phyloP scores from a whole-genome alignment of 2,888 invertebrate species.

The Coleophora flavipennella region DNA sequence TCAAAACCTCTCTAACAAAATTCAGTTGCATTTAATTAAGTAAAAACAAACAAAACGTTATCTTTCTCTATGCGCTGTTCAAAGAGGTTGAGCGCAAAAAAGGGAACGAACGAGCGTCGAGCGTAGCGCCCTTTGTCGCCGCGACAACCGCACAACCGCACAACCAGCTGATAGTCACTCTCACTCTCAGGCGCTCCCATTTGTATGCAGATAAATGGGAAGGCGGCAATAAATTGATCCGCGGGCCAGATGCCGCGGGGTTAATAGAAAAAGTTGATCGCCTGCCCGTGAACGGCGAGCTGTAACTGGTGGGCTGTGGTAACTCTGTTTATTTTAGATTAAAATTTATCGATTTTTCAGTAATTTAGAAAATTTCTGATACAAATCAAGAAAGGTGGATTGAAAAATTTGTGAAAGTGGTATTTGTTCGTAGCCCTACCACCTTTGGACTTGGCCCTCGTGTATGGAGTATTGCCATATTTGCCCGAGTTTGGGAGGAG shows the following conservation, averaged over 20 bases:
- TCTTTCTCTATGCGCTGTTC: slow-evolving; percentile 29
- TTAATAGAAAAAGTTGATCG: slow-evolving; percentile 11
- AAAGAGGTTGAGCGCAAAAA: slow-evolving; percentile 33
- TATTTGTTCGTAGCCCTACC: too few relatives aligned
- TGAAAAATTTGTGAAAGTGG: too few relatives aligned
- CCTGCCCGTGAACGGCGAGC: slow-evolving; percentile 9
- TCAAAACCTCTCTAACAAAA: too few relatives aligned
- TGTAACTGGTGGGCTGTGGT: slow-evolving; percentile 6
- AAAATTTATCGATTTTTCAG: too few relatives aligned
- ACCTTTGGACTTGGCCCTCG: too few relatives aligned
- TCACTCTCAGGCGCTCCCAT: slow-evolving; percentile 29
- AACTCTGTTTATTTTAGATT: neutral
- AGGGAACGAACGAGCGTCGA: slow-evolving; percentile 8
- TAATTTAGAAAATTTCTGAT: too few relatives aligned
- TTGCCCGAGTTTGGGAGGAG: too few relatives aligned
- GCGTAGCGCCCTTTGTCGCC: slow-evolving; percentile 30
- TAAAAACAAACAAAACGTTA: slow-evolving; percentile 16
- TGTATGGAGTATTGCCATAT: too few relatives aligned
- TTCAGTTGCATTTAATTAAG: too few relatives aligned
- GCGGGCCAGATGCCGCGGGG: slow-evolving; percentile 15
- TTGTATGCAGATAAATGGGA: slow-evolving; percentile 40
- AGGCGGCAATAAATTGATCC: slow-evolving; percentile 32
- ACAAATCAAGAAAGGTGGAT: too few relatives aligned
- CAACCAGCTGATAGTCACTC: slow-evolving; percentile 26
- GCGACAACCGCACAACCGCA: slow-evolving; percentile 26